Conservation (phyloP, 2,888 invertebrate species). For the Meteorus cinctellus region DNA sequence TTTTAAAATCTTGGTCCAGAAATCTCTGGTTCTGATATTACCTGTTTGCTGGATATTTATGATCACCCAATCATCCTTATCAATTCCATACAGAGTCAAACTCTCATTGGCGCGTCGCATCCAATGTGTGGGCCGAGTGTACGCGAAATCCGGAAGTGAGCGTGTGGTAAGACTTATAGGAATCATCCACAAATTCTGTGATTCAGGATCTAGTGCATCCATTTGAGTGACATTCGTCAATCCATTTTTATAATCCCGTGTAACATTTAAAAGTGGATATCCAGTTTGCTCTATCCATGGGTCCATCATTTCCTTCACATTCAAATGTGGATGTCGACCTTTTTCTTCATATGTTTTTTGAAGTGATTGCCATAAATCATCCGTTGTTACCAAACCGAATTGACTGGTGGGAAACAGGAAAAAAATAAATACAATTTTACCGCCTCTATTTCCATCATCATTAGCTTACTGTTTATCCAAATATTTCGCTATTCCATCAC, state of each 20-base stretch:
- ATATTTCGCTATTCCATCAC: conserved; percentile 75
- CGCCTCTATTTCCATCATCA: neutral
- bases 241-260: conserved; percentile 57
- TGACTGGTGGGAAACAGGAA: conserved; percentile 37
- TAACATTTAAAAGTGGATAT: conserved; percentile 70
- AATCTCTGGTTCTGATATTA: conserved; percentile 19
- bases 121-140: conserved; percentile 76
- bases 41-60: conserved; percentile 67
- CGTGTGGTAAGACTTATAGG: conserved; percentile 75
- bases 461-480: conserved; percentile 72
- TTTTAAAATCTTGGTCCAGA: no score
- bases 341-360: conserved; percentile 48
- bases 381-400: conserved; percentile 51
- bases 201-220: conserved; percentile 18
- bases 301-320: conserved; percentile 55
- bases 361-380: conserved; percentile 55
- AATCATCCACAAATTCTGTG: conserved; percentile 65
- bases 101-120: conserved; percentile 33
- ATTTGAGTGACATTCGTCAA: conserved; percentile 51
- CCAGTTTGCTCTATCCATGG: conserved; percentile 74
- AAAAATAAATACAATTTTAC: conserved; percentile 21
- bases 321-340: conserved; percentile 63
- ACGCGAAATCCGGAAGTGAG: conserved; percentile 71
- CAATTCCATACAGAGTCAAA: conserved; percentile 62
- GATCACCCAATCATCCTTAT: conserved; percentile 59